Base-by-base conservation (phyloP, 2,888 invertebrate species). In the Venusia cambrica region DNA sequence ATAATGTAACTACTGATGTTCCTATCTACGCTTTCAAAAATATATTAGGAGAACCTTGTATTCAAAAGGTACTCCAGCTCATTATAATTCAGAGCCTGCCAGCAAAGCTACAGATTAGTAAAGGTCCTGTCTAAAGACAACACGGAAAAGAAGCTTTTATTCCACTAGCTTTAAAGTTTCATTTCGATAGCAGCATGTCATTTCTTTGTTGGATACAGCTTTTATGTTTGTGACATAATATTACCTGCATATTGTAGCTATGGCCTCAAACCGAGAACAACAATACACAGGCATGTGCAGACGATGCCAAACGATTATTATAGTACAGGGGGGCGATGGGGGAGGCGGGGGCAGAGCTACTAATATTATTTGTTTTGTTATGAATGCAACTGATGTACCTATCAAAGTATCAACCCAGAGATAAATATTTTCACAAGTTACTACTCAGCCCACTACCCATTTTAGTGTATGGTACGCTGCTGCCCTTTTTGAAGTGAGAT, bases 281-380 rank as follows among this genome's bases (percentile, higher is more conserved):
- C 54, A 58, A 59, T 54, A 56, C 50, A 48, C 50, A 48, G 47
- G 50, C 52, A 59, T 57, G 49, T 51, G 44, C 36, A 32, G 31
- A 42, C 42, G 48, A 42, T 62, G 60, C 68, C 68, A 66, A 65
- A 56, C 54, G 50, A 18, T 48, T 49, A 48, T 50, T 33, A 36
- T 51, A 48, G 52, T 50, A 53, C 47, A 47, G 35, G 58, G 48
- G 55, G 54, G 53, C 47, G 57, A 49, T 38, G 43, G 15, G 35
- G 58, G 48, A 54, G 54, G 53, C 47, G 57, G 50, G 39, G 43
- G 15, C 42, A 35, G 40, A 28, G 45, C 38, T 35, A 41, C 45
- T 48, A 52, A 46, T 43, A 46, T 37, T 29, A 45, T 33, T 51
- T 48, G 38, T 45, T 48, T 37, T 48, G 54, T 34, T 34, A n/a